phyloP scores from a whole-genome alignment of 2,888 invertebrate genomes.

The Ophion ellenae region DNA sequence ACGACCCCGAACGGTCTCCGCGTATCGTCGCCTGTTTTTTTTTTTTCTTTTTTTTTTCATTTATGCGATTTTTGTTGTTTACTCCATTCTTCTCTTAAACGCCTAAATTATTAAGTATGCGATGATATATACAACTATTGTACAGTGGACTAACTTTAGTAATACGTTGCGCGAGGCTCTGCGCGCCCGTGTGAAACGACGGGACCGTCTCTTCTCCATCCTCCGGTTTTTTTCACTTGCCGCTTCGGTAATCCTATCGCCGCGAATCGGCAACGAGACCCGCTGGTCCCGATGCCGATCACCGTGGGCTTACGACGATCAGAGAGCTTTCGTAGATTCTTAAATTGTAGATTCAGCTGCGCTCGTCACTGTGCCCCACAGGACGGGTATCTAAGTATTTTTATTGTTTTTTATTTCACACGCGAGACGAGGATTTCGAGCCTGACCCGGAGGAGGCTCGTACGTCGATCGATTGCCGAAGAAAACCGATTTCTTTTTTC shows the following conservation, averaged over 20 bases:
- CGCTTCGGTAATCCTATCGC: neutral
- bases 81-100: neutral
- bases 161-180: conserved; percentile 71
- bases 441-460: too few relatives aligned
- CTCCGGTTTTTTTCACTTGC: neutral
- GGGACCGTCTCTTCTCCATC: neutral
- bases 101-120: conserved; percentile 28
- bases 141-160: conserved; percentile 73
- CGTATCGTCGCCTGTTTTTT: conserved; percentile 39
- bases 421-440: too few relatives aligned
- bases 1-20: conserved; percentile 39
- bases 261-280: too few relatives aligned
- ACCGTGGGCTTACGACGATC: neutral
- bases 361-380: neutral
- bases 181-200: neutral
- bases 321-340: conserved; percentile 2
- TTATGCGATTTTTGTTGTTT: neutral
- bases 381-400: conserved; percentile 5
- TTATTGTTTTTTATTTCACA: too few relatives aligned
- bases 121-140: conserved; percentile 74
- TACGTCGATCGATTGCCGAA: too few relatives aligned
- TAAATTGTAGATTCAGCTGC: conserved; percentile 29
- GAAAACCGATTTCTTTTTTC: too few relatives aligned
- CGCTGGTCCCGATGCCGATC: too few relatives aligned
- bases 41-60: neutral